phyloP scores from a whole-genome alignment of 2,113 vertebrate genomes.

The Tiliqua scincoides region DNA sequence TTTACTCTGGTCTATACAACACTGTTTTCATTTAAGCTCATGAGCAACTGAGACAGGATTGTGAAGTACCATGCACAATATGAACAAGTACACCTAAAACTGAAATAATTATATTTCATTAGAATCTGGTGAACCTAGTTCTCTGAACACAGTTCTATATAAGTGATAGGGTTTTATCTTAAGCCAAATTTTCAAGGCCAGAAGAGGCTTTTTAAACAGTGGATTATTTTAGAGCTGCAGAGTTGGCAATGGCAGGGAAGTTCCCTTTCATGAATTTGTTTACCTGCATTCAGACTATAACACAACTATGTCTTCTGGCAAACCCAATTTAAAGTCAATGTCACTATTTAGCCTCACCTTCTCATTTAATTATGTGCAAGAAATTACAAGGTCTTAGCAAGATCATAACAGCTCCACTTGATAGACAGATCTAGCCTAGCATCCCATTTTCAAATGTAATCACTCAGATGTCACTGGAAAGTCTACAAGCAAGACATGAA shows the following conservation, averaged over 20 bases:
- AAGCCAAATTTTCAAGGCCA: too few species aligned
- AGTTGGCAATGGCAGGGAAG: too few species aligned
- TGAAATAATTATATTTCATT: not conserved
- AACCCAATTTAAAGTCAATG: not conserved
- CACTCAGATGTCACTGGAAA: not conserved
- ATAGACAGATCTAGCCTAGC: not conserved
- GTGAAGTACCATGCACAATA: not conserved
- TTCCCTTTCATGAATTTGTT: too few species aligned
- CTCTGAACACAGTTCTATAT: not conserved
- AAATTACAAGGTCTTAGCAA: not conserved
- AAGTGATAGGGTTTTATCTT: not conserved
- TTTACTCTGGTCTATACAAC: not conserved
- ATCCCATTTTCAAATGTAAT: not conserved
- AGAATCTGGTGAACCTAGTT: not conserved
- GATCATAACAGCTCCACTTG: not conserved
- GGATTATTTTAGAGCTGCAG: too few species aligned
- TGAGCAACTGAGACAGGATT: not conserved
- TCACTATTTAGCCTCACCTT: not conserved
- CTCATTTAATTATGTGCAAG: not conserved
- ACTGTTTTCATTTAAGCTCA: not conserved
- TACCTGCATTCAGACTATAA: too few species aligned
- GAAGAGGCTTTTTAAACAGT: too few species aligned
- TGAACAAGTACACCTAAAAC: not conserved
- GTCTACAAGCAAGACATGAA: not conserved
- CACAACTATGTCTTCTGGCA: not conserved